These are phyloP conservation scores for Urocyon cinereoargenteus DNA, from an alignment of 2,797 vertebrate genomes.

Conservation along the genomic window DNA sequence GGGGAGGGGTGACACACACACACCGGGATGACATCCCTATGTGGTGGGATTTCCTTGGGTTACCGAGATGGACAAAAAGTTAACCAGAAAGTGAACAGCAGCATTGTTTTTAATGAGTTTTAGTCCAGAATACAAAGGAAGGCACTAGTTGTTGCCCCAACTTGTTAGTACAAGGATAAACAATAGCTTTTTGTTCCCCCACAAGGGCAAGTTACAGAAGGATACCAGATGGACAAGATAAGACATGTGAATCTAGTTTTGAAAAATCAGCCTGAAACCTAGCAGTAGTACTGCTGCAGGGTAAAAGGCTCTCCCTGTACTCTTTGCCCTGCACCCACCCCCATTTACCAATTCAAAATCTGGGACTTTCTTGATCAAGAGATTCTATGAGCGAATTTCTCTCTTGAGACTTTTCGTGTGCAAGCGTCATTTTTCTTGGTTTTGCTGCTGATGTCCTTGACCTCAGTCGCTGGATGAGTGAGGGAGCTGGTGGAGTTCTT, in stretches of 20 bases:
- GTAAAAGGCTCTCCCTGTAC: background rate
- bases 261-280: background rate
- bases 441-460: background rate
- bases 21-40: background rate
- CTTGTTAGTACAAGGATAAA: background rate
- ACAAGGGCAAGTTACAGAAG: background rate
- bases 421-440: background rate
- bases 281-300: background rate
- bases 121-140: slow-evolving; percentile 46
- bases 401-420: background rate
- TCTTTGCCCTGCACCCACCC: background rate
- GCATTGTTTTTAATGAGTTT: slow-evolving; percentile 54
- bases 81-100: background rate
- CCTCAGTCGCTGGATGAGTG: background rate
- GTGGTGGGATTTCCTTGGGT: background rate
- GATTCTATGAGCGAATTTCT: slow-evolving; percentile 12
- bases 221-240: background rate
- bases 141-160: background rate
- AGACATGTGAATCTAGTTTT: background rate
- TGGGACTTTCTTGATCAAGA: slow-evolving; percentile 18
- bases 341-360: background rate
- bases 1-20: background rate
- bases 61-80: background rate
- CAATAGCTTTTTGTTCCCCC: background rate
- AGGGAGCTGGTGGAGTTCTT: background rate